Evolutionary conservation across 2,113 vertebrate species (phyloP), one percentile per base, ranked within the genome.

Genomic region (Elephantulus edwardii): DNA sequence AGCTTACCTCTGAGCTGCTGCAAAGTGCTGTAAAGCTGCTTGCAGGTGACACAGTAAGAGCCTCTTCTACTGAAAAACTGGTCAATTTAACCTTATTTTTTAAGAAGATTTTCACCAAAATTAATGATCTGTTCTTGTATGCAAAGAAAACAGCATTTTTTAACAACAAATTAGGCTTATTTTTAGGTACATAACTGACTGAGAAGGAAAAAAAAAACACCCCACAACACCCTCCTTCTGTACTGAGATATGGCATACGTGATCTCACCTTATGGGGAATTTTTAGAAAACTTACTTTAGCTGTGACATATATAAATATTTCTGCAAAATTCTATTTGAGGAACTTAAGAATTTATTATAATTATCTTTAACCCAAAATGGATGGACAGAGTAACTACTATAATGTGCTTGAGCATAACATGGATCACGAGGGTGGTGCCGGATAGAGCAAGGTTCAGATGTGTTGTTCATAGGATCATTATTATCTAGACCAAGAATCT

Each of bases 201-300:
- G 89, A 30, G 64, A 83, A 77, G n/a, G 52, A 90, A 79, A 79
- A 91, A 91, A 88, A 87, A 87, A n/a, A n/a, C n/a, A n/a, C n/a
- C n/a, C n/a, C n/a, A n/a, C n/a, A n/a, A n/a, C n/a, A n/a, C n/a
- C n/a, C 86, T 30, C 95, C 88, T 91, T 94, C 92, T 95, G 90
- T 90, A 95, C 94, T 93, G 91, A 95, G 88, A 90, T 89, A 92
- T 44, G 91, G 93, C 5, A 30, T 93, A 94, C 38, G 62, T 95
- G 94, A 93, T 96, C 95, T 96, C 95, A 96, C 95, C 95, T 96
- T 96, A 93, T 91, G 90, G 91, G 78, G 87, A 96, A 60, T 88
- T 94, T 95, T 96, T 92, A 89, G 93, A 95, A 95, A 94, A 93
- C 30, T 95, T 93, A 92, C 76, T 91, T 95, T 91, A 95, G 90